phyloP scores from a whole-genome alignment of 1,140 invertebrate species.

The Berghia stephanieae region DNA sequence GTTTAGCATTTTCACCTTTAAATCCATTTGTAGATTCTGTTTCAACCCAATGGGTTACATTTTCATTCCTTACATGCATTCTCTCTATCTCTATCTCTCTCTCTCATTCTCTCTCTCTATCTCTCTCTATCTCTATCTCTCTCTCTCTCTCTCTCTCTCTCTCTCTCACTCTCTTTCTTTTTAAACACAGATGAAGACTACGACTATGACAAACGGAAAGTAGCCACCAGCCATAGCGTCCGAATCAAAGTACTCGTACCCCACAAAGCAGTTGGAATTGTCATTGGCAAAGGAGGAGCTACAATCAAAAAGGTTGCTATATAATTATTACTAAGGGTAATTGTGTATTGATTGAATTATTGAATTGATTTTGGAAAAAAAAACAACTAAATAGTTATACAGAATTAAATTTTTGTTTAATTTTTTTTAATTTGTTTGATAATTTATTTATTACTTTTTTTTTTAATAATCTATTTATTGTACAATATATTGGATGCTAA shows the following conservation, averaged over 20 bases:
- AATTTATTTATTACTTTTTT: neutral
- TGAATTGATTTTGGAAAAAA: neutral
- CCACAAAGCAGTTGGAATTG: constrained; percentile 47
- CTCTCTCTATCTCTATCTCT: too few relatives aligned
- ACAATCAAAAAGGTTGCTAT: constrained; percentile 56
- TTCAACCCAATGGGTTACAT: too few relatives aligned
- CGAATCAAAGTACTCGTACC: constrained; percentile 59
- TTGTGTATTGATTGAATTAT: neutral
- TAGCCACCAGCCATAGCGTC: constrained; percentile 53
- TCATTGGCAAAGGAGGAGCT: constrained; percentile 58
- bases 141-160: too few relatives aligned
- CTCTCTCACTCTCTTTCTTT: too few relatives aligned
- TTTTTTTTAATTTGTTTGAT: neutral
- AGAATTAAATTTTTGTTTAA: neutral
- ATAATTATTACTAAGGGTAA: neutral
- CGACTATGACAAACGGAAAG: constrained; percentile 31
- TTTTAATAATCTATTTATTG: neutral
- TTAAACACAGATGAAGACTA: too few relatives aligned
- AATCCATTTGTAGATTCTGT: too few relatives aligned
- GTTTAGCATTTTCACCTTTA: too few relatives aligned
- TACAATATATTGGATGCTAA: neutral
- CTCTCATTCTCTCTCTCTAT: too few relatives aligned
- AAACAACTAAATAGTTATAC: neutral
- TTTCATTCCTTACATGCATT: too few relatives aligned
- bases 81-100: too few relatives aligned